Evolutionary conservation across 1,140 invertebrate genomes (phyloP).

Genomic region (Drosophila oshimai): DNA sequence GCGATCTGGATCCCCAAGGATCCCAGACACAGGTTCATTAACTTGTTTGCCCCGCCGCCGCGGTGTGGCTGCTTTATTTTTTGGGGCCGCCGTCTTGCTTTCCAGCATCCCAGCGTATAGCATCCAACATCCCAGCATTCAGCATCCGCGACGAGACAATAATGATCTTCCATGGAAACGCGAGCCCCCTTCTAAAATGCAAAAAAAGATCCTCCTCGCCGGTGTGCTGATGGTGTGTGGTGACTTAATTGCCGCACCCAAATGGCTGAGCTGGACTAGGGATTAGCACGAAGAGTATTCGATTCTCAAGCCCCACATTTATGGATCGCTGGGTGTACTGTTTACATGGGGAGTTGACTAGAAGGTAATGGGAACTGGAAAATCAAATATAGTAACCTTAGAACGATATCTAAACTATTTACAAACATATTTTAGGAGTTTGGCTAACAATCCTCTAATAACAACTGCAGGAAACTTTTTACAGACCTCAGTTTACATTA

Average conservation of each 20-base stretch:
- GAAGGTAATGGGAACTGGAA: too few species aligned
- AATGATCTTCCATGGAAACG: constrained; percentile 76
- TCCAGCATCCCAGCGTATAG: too few species aligned
- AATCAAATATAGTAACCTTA: too few species aligned
- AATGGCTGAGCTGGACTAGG: constrained; percentile 37
- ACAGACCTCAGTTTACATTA: too few species aligned
- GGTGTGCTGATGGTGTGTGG: constrained; percentile 22
- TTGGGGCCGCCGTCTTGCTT: constrained; percentile 22
- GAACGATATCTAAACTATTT: too few species aligned
- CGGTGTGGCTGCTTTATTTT: constrained; percentile 28
- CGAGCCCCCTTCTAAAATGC: constrained; percentile 13
- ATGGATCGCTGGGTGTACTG: background rate
- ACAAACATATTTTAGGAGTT: too few species aligned
- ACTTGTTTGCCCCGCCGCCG: constrained; percentile 63
- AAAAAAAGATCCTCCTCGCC: background rate
- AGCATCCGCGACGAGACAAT: constrained; percentile 74
- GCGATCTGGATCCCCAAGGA: constrained; percentile 39
- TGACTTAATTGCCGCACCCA: constrained; percentile 79
- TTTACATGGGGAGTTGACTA: background rate
- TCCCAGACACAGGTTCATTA: constrained; percentile 65
- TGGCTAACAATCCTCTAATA: too few species aligned
- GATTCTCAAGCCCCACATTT: background rate
- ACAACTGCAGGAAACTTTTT: too few species aligned
- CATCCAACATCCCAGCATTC: too few species aligned
- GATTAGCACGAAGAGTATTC: constrained; percentile 58